Conservation (phyloP, 2,113 vertebrate genomes). For the Gambusia affinis region DNA sequence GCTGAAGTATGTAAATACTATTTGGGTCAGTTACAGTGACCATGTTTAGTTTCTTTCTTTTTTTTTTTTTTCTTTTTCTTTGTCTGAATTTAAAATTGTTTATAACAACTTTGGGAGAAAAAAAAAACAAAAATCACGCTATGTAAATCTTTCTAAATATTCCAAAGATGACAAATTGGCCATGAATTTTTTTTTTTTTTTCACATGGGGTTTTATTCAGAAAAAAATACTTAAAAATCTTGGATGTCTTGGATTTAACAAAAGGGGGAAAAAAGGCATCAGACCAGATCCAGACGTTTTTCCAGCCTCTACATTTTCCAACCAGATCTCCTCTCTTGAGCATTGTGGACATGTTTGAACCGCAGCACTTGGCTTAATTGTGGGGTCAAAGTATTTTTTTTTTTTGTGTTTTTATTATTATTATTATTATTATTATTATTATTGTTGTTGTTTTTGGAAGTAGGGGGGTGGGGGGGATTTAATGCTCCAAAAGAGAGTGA, state of each 20-base stretch:
- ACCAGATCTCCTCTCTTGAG: constrained; percentile 55
- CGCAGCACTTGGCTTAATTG: constrained; percentile 79
- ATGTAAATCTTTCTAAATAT: constrained; percentile 81
- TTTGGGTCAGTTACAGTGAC: constrained; percentile 92
- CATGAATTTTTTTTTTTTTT: constrained; percentile 52
- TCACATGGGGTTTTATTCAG: constrained; percentile 59
- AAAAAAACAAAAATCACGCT: constrained; percentile 52
- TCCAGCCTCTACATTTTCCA: constrained; percentile 43
- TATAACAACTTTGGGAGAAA: constrained; percentile 76
- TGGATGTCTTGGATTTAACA: constrained; percentile 31
- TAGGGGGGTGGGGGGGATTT: constrained; percentile 30
- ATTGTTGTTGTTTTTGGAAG: too few relatives aligned
- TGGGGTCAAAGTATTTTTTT: constrained; percentile 68
- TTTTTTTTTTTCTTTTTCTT: background rate
- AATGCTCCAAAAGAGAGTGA: constrained; percentile 73
- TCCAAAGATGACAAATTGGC: constrained; percentile 81
- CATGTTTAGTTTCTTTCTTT: constrained; percentile 83
- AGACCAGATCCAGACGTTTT: constrained; percentile 32
- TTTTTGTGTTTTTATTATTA: constrained; percentile 47
- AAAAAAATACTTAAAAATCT: constrained; percentile 9
- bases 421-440: too few relatives aligned
- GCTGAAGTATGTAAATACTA: constrained; percentile 90
- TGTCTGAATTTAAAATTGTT: constrained; percentile 83
- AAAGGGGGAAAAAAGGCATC: constrained; percentile 8
- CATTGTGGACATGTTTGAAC: constrained; percentile 74